Percentiles rank a stretch among this genome's conserved stretches.
Conservation (phyloP, 1,140 invertebrate genomes). For the Papilio polytes region DNA sequence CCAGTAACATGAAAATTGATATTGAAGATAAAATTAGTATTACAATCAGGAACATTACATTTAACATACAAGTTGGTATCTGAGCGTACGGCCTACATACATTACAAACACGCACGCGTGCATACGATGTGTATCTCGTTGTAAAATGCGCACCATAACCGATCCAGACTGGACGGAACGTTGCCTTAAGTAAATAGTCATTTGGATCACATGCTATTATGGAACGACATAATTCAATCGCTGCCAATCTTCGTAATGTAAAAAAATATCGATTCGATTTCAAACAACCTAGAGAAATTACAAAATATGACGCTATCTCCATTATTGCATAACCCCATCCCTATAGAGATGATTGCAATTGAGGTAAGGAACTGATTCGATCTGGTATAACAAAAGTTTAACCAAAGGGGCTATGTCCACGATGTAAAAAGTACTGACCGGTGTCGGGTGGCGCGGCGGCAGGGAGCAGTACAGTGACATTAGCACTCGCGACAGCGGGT, state of each 20-base stretch:
- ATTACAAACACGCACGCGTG: conserved; percentile 15
- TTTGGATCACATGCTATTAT: conserved; percentile 35
- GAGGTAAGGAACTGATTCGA: background rate
- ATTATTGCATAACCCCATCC: background rate
- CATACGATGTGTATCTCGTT: conserved; percentile 9
- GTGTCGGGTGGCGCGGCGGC: conserved; percentile 79
- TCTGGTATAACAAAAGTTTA: background rate
- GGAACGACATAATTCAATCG: background rate
- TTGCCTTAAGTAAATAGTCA: conserved; percentile 30
- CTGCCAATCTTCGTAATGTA: conserved; percentile 3
- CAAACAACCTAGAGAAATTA: background rate
- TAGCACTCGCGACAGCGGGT: conserved; percentile 83
- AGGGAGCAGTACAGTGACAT: conserved; percentile 85
- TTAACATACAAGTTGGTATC: background rate
- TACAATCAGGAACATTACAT: background rate
- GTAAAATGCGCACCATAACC: conserved; percentile 34
- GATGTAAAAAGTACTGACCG: conserved; percentile 43
- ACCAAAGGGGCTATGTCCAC: background rate
- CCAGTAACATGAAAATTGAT: background rate
- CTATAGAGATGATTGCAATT: background rate
- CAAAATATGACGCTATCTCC: background rate
- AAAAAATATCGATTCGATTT: background rate
- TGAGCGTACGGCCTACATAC: conserved; percentile 13
- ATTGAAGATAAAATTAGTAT: background rate
- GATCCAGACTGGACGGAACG: conserved; percentile 39